Percentiles rank a stretch among this genome's conserved stretches.
These are phyloP conservation scores for Bactericera cockerelli DNA, from an alignment of 1,140 invertebrate genomes.

Conservation along the genomic window DNA sequence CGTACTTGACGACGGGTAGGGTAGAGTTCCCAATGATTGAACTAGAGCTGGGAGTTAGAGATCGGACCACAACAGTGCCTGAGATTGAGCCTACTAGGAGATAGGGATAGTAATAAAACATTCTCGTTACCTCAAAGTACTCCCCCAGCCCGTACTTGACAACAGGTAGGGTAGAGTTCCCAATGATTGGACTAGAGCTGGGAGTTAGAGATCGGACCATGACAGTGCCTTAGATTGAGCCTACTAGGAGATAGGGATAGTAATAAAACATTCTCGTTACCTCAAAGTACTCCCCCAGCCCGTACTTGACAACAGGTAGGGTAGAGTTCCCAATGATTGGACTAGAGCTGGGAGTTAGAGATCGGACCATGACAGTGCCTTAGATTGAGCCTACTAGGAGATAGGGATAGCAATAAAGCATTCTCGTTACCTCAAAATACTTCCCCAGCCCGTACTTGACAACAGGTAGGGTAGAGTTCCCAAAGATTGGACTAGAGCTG, in stretches of 20 bases:
- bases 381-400: slow-evolving; percentile 63
- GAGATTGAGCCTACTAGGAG: slow-evolving; percentile 63
- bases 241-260: slow-evolving; percentile 66
- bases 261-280: too few relatives aligned
- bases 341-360: slow-evolving; percentile 45
- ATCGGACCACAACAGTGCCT: slow-evolving; percentile 59
- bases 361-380: slow-evolving; percentile 59
- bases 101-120: too few relatives aligned
- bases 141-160: neutral
- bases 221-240: slow-evolving; percentile 64
- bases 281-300: neutral
- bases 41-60: slow-evolving; percentile 45
- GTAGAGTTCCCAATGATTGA: neutral
- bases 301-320: neutral
- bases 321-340: neutral
- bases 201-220: slow-evolving; percentile 64
- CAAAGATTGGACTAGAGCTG: neutral
- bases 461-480: neutral
- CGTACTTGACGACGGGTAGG: neutral
- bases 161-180: neutral
- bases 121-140: slow-evolving; percentile 6
- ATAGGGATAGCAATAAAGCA: too few relatives aligned
- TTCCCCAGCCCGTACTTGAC: neutral
- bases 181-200: neutral
- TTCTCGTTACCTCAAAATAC: neutral